Base-by-base conservation (phyloP, 2,113 vertebrate species). In the Sciurus niger region DNA sequence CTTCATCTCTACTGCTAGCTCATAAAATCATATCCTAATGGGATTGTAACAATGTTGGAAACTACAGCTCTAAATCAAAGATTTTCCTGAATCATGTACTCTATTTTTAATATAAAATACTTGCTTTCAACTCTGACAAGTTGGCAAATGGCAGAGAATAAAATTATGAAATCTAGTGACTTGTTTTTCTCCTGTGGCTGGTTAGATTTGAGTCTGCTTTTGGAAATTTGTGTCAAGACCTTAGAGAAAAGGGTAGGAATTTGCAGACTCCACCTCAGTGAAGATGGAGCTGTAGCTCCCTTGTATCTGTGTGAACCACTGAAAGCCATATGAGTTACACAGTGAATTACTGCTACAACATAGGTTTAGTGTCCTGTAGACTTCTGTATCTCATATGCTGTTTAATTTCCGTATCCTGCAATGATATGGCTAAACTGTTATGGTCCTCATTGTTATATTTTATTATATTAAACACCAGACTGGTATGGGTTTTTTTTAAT, bases 401-500 rank as follows among this genome's bases (percentile, higher is more conserved):
- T 67, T 92, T 74, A 67, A 53, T 93, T 92, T 93, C 60, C 84
- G 58, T 77, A 18, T 60, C 6, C 63, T 78, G 43, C 63, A 67
- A 40, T 68, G 55, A 92, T 77, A 78, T 11, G 18, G 53, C 80
- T 88, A 53, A 78, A 76, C 65, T 76, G 14, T 70, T 95, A 77
- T 20, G 25, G 55, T 79, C 63, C 77, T 93, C 12, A 37, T 40
- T 84, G 60, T 85, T 93, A 76, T 70, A 83, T 96, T 96, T 97
- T 97, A 97, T 85, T 93, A 89, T 83, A 94, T 89, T 73, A 95
- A 94, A 92, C 37, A 67, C 51, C 83, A 97, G 74, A 91, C 70
- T 86, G 32, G 68, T 85, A 63, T n/a, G 46, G 74, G 43, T 84
- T 63, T 92, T 97, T 95, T 97, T 97, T 95, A 96, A 95, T 96